Evolutionary conservation across 2,113 vertebrate genomes (phyloP).

Genomic region (Passer montanus): DNA sequence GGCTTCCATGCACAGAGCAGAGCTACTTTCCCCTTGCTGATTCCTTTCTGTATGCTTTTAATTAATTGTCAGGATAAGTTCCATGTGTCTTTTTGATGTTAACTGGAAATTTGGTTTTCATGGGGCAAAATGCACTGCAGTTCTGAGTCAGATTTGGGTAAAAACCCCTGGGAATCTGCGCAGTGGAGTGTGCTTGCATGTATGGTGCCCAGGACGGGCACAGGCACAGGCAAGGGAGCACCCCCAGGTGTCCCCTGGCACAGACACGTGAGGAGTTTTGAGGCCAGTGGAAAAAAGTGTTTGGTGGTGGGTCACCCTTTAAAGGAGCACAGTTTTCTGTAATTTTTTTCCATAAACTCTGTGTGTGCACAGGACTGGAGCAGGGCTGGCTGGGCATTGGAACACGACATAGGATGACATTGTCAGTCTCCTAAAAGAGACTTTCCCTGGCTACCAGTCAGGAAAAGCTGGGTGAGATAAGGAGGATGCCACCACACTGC

Average conservation of each 20-base stretch:
- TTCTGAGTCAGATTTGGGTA: neutral
- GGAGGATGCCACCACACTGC: neutral
- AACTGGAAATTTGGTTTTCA: neutral
- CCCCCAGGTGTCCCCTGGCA: neutral
- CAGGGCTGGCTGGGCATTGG: neutral
- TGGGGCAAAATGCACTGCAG: neutral
- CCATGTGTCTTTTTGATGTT: neutral
- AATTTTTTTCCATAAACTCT: neutral
- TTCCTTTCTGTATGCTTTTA: neutral
- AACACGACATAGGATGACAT: fast-evolving
- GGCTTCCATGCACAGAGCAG: neutral
- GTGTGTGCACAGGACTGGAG: neutral
- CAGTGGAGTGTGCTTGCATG: neutral
- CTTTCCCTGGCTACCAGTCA: neutral
- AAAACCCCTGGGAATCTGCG: neutral
- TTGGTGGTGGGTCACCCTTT: neutral
- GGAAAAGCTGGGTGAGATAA: neutral
- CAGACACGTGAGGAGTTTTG: fast-evolving
- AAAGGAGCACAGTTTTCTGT: fast-evolving
- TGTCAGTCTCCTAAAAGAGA: neutral
- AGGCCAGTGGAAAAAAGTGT: neutral
- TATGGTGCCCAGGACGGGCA: neutral
- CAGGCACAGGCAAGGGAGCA: no score
- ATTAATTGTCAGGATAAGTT: constrained; percentile 16
- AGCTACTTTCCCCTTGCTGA: neutral